Evolutionary conservation across 2,888 invertebrate genomes (phyloP).

Genomic region (Chloroclysta siterata): DNA sequence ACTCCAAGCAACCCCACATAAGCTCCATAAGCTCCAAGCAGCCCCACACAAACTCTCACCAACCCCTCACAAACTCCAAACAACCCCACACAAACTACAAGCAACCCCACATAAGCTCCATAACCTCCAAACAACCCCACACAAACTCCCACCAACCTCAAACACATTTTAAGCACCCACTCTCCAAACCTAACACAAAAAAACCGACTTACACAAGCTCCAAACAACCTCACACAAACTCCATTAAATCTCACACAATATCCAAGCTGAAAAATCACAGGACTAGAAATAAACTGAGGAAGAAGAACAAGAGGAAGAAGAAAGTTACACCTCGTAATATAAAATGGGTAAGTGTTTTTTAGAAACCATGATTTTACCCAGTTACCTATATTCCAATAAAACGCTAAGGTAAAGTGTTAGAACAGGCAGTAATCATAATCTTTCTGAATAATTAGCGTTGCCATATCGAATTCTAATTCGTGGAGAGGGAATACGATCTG

Average conservation of each 20-base stretch:
- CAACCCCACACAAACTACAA: slow-evolving; percentile 1
- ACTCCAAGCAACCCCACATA: background rate
- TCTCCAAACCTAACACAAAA: background rate
- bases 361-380: background rate
- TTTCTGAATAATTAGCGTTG: no score
- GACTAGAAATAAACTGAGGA: slow-evolving; percentile 30
- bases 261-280: slow-evolving; percentile 13
- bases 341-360: slow-evolving; percentile 33
- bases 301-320: slow-evolving; percentile 34
- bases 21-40: background rate
- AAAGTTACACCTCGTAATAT: slow-evolving; percentile 30
- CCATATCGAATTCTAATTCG: no score
- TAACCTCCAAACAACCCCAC: slow-evolving; percentile 5
- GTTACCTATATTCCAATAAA: no score
- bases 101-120: background rate
- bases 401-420: no score
- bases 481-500: no score
- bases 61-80: background rate
- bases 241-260: background rate
- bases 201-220: background rate
- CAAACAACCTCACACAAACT: background rate
- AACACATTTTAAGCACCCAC: slow-evolving; percentile 1
- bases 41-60: background rate
- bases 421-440: no score
- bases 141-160: background rate